A percentile compares a stretch with the other conserved stretches of the same genome.
Evolutionary conservation across 2,797 vertebrate genomes (phyloP).

Genomic region (Hemibagrus guttatus): DNA sequence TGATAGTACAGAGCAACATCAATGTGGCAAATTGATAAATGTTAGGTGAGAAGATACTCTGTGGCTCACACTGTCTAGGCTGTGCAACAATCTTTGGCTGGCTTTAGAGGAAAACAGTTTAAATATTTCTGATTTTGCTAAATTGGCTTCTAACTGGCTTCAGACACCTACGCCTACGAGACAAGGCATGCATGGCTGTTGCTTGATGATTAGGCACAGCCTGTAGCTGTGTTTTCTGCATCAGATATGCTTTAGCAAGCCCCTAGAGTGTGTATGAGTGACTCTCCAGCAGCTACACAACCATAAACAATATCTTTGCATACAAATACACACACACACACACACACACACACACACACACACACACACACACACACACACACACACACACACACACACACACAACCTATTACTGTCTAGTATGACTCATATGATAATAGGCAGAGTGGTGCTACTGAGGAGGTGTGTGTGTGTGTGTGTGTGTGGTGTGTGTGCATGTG

Average conservation of each 20-base stretch:
- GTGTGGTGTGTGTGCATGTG: constrained; percentile 4
- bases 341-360: not conserved
- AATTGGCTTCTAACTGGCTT: constrained; percentile 21
- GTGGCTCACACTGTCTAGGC: not conserved
- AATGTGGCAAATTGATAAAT: not conserved
- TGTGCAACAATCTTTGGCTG: constrained; percentile 12
- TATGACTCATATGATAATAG: constrained; percentile 35
- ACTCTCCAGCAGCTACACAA: not conserved
- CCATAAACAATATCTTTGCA: constrained; percentile 5
- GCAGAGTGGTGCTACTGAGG: constrained; percentile 8
- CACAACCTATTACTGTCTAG: not conserved
- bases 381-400: constrained; percentile 21
- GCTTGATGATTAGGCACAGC: constrained; percentile 7
- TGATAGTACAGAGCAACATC: not conserved
- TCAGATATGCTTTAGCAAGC: not conserved
- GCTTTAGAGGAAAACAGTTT: not conserved
- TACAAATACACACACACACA: not conserved
- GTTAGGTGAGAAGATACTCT: not conserved
- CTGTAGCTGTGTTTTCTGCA: constrained; percentile 29
- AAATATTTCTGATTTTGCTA: not conserved
- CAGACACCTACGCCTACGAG: constrained; percentile 27
- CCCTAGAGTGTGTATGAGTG: constrained; percentile 3
- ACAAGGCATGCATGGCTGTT: constrained; percentile 19
- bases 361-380: constrained; percentile 13
- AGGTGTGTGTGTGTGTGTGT: not conserved